Evolutionary conservation across 2,888 invertebrate genomes (phyloP).

Genomic region (Tachystola acroxantha): DNA sequence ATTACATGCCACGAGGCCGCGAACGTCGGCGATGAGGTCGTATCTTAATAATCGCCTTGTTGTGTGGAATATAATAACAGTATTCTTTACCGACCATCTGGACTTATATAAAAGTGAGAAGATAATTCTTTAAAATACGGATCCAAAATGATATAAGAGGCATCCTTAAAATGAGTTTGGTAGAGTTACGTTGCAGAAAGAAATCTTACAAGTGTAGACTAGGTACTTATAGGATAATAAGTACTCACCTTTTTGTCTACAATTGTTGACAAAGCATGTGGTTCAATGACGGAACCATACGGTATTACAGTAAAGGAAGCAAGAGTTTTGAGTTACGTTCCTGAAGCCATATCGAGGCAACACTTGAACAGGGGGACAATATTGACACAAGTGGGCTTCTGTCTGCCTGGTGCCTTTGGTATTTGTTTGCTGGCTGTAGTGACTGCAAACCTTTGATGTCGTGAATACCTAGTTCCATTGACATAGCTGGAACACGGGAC

Average conservation of each 20-base stretch:
- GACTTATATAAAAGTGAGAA: not conserved
- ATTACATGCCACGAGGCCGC: slow-evolving; percentile 33
- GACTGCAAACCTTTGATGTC: slow-evolving; percentile 24
- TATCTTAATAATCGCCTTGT: slow-evolving; percentile 11
- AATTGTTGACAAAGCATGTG: not conserved
- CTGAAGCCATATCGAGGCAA: slow-evolving; percentile 52
- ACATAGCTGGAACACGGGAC: slow-evolving; percentile 12
- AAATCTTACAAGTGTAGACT: too few species aligned
- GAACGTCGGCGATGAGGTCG: slow-evolving; percentile 2
- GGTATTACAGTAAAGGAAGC: not conserved
- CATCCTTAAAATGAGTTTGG: too few species aligned
- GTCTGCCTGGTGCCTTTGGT: slow-evolving; percentile 16
- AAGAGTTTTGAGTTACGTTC: slow-evolving; percentile 41
- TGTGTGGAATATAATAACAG: slow-evolving; percentile 9
- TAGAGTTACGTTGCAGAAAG: too few species aligned
- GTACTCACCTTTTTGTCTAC: not conserved
- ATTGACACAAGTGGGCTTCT: slow-evolving; percentile 67
- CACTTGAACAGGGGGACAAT: slow-evolving; percentile 39
- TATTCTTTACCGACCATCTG: not conserved
- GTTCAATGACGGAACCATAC: not conserved
- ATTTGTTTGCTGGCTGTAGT: slow-evolving; percentile 19
- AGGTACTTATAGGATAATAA: too few species aligned
- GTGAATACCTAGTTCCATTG: slow-evolving; percentile 15
- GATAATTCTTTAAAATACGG: not conserved
- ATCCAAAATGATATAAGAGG: too few species aligned